These are phyloP conservation scores for Nasonia oneida DNA, from an alignment of 2,888 invertebrate genomes.

Conservation along the genomic window DNA sequence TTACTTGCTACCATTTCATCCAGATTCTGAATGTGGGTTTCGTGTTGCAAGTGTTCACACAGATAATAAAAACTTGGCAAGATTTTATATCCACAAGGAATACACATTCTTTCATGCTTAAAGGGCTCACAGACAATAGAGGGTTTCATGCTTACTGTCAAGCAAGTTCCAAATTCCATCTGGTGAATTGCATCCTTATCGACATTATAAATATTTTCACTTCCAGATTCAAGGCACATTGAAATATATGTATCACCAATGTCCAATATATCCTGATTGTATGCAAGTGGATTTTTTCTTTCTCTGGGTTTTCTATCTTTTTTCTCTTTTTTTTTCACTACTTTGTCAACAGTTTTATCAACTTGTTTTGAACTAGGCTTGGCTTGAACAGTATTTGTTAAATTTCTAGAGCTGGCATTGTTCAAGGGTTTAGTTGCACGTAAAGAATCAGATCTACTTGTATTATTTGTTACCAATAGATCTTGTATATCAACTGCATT, in stretches of 20 bases:
- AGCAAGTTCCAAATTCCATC: slow-evolving; percentile 20
- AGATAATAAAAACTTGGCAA: neutral
- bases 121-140: neutral
- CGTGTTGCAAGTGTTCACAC: slow-evolving; percentile 38
- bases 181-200: neutral
- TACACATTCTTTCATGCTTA: slow-evolving; percentile 10
- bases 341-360: neutral
- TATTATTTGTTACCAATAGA: neutral
- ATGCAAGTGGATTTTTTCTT: neutral
- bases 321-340: neutral
- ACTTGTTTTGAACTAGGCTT: neutral
- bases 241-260: slow-evolving; percentile 25
- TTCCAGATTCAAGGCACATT: slow-evolving; percentile 33
- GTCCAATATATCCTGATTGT: slow-evolving; percentile 28
- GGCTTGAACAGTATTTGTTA: neutral
- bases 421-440: neutral
- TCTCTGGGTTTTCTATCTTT: neutral
- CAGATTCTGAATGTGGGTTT: slow-evolving; percentile 32
- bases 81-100: slow-evolving; percentile 26
- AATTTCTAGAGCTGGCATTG: neutral
- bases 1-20: neutral
- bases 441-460: neutral
- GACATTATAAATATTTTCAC: slow-evolving; percentile 35
- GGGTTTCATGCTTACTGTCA: neutral
- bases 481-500: neutral